Percentiles rank a stretch among this genome's conserved stretches.
Conservation (phyloP, 2,113 vertebrate genomes). For the Gallinago media region DNA sequence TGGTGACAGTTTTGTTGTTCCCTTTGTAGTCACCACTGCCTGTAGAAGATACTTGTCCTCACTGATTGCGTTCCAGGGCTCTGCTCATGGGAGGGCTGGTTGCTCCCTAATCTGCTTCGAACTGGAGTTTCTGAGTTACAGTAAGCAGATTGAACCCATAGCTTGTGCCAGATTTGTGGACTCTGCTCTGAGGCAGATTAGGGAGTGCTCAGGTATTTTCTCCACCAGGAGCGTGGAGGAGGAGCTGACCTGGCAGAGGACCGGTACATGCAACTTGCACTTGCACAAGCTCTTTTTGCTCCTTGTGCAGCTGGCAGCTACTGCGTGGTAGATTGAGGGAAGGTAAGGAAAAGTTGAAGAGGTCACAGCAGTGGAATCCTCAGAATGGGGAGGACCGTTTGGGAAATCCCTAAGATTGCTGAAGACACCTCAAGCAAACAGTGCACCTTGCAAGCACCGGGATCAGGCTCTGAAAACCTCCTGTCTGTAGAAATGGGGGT, state of each 20-base stretch:
- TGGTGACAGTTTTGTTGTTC: not conserved
- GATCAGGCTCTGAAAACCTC: not conserved
- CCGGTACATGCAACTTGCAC: accelerated
- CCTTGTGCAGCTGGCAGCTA: not conserved
- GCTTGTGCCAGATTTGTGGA: not conserved
- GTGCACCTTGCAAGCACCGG: not conserved
- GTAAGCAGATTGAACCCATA: not conserved
- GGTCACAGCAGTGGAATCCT: not conserved
- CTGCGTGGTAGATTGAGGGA: not conserved
- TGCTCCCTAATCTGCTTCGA: not conserved
- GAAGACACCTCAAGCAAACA: not conserved
- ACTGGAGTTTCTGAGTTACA: not conserved
- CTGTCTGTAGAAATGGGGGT: not conserved
- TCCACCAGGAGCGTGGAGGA: not conserved
- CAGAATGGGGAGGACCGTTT: not conserved
- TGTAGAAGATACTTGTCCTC: not conserved
- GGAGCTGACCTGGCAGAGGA: not conserved
- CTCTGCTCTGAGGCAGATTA: not conserved
- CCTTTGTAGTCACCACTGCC: not conserved
- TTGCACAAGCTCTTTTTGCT: not conserved
- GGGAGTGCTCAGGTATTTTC: accelerated
- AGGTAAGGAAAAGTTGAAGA: not conserved
- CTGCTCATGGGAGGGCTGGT: not conserved
- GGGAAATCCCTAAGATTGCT: not conserved
- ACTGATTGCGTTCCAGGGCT: not conserved